These are phyloP conservation scores for Triplophysa tibetana DNA, from an alignment of 2,113 vertebrate genomes.

Conservation along the genomic window DNA sequence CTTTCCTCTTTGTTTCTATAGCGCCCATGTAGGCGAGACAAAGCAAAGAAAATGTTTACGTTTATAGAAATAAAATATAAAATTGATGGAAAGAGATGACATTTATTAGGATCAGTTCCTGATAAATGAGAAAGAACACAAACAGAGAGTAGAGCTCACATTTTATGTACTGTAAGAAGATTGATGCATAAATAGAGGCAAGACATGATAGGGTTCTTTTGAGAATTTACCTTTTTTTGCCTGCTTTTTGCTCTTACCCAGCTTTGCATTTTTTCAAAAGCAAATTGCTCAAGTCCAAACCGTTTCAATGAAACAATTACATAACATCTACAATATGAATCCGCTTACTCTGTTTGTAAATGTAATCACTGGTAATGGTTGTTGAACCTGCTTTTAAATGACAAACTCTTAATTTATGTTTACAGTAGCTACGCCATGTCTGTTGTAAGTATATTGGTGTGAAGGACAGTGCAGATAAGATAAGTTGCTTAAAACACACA, in stretches of 20 bases:
- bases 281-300: slow-evolving; percentile 7
- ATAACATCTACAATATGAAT: background rate
- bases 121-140: background rate
- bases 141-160: background rate
- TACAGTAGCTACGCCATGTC: background rate
- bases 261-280: too few relatives aligned
- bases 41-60: background rate
- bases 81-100: background rate
- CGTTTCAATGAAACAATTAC: slow-evolving; percentile 38
- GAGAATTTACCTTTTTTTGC: too few relatives aligned
- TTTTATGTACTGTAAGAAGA: background rate
- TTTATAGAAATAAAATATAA: too few relatives aligned
- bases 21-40: background rate
- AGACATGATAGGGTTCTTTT: background rate
- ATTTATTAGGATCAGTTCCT: background rate
- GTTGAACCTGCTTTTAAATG: background rate
- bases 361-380: background rate
- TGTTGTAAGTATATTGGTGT: background rate
- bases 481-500: background rate
- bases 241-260: too few relatives aligned
- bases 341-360: background rate
- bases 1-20: background rate
- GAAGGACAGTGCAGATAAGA: background rate
- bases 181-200: slow-evolving; percentile 1
- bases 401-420: background rate